A percentile compares a stretch with the other conserved stretches of the same genome.
phyloP scores from a whole-genome alignment of 64 coral and sea anemone species.

The Porites australiensis region DNA sequence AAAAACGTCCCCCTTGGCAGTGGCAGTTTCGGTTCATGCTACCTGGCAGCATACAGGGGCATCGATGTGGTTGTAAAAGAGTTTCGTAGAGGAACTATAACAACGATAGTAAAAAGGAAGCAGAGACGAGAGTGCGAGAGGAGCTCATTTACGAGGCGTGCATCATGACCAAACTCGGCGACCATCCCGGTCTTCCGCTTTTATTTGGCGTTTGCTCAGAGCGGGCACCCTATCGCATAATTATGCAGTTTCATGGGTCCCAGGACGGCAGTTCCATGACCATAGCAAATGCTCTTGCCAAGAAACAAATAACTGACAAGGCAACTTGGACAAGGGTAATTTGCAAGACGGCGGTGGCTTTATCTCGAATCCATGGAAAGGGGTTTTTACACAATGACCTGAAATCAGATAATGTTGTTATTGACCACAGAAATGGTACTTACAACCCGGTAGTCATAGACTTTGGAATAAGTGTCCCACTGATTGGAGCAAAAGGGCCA shows the following conservation, averaged over 20 bases:
- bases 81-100: background rate
- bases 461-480: constrained; percentile 40
- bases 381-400: constrained; percentile 41
- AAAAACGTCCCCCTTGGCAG: constrained; percentile 20
- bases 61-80: constrained; percentile 41
- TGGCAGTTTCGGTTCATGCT: constrained; percentile 40
- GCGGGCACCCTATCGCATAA: background rate
- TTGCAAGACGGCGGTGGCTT: background rate
- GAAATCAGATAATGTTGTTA: constrained; percentile 38
- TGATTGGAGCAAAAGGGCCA: constrained; percentile 32
- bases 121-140: background rate
- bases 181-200: constrained; percentile 59
- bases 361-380: background rate
- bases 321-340: background rate
- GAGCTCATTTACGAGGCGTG: constrained; percentile 52
- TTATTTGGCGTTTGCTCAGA: constrained; percentile 23
- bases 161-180: constrained; percentile 39
- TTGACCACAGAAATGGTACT: constrained; percentile 28
- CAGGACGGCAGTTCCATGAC: background rate
- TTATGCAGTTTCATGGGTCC: constrained; percentile 41
- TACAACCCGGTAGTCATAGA: constrained; percentile 30
- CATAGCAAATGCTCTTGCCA: background rate
- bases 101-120: background rate
- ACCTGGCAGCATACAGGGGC: constrained; percentile 33
- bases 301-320: constrained; percentile 4